Evolutionary conservation across 2,113 vertebrate species (phyloP).

Genomic region (Siniperca knerii): DNA sequence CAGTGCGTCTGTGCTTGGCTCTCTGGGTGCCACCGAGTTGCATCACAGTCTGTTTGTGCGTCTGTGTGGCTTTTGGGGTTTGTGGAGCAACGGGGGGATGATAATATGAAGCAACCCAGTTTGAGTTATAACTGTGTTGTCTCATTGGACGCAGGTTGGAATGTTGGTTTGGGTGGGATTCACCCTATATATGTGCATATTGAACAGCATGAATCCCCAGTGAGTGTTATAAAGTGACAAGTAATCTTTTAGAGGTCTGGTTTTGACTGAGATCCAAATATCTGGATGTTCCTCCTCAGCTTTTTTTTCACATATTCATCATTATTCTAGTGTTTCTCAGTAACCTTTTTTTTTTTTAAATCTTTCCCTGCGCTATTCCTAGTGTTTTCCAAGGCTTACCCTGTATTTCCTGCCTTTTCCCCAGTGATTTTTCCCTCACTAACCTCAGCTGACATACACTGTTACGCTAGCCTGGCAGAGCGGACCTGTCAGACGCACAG

Average conservation of each 20-base stretch:
- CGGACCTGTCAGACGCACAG: constrained; percentile 68
- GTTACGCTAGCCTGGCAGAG: constrained; percentile 42
- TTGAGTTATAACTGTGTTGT: constrained; percentile 65
- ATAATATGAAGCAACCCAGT: constrained; percentile 68
- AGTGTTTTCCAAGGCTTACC: constrained; percentile 48
- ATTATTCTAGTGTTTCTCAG: constrained; percentile 42
- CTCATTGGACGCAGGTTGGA: constrained; percentile 41
- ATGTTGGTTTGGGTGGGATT: constrained; percentile 70
- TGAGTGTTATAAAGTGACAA: constrained; percentile 26
- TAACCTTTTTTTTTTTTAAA: constrained; percentile 46
- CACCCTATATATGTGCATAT: constrained; percentile 29
- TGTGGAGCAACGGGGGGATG: constrained; percentile 47
- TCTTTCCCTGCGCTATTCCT: constrained; percentile 34
- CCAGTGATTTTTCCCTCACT: constrained; percentile 50
- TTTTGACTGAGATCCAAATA: constrained; percentile 22
- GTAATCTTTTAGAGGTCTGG: constrained; percentile 32
- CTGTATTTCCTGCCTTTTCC: constrained; percentile 67
- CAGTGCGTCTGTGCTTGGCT: constrained; percentile 36
- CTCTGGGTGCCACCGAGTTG: constrained; percentile 59
- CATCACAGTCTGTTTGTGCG: constrained; percentile 72
- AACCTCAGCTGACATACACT: constrained; percentile 60
- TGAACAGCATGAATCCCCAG: constrained; percentile 32
- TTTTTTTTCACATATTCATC: constrained; percentile 2
- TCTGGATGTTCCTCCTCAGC: neutral
- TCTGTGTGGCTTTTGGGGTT: constrained; percentile 66